phyloP scores from a whole-genome alignment of 1,140 invertebrate species.

The Apocrypta bakeri region DNA sequence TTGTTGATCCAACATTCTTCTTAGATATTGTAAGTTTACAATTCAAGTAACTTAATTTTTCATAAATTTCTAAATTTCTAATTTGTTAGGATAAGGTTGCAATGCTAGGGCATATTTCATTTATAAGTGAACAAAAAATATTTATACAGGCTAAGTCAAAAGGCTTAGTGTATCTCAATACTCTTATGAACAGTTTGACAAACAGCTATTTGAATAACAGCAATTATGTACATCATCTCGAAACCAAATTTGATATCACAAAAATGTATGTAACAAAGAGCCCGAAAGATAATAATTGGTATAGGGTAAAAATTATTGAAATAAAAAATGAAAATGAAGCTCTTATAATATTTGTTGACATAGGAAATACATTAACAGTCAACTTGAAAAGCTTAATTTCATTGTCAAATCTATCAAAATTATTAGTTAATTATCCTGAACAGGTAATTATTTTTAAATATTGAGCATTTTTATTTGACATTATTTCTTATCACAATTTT shows the following conservation, averaged over 20 bases:
- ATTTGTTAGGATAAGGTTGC: slow-evolving; percentile 7
- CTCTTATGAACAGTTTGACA: background rate
- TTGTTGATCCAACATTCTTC: background rate
- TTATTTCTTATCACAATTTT: background rate
- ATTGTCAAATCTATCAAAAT: slow-evolving; percentile 12
- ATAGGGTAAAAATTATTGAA: slow-evolving; percentile 23
- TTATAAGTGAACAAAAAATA: background rate
- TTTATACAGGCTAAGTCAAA: slow-evolving; percentile 6
- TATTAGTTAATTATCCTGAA: background rate
- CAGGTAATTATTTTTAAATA: slow-evolving; percentile 12
- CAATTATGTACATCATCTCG: background rate
- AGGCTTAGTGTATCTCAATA: background rate
- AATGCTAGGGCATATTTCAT: background rate
- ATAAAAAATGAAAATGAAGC: slow-evolving; percentile 13
- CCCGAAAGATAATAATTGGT: background rate
- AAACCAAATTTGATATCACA: background rate
- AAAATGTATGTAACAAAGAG: slow-evolving; percentile 18
- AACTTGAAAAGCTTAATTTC: slow-evolving; percentile 13
- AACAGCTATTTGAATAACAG: background rate
- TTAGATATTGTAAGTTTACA: background rate
- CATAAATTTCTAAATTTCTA: background rate
- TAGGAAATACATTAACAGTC: background rate
- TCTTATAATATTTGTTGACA: background rate
- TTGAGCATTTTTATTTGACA: background rate
- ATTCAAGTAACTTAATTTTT: background rate